phyloP scores from a whole-genome alignment of 2,888 invertebrate species.

The Hesperia comma region DNA sequence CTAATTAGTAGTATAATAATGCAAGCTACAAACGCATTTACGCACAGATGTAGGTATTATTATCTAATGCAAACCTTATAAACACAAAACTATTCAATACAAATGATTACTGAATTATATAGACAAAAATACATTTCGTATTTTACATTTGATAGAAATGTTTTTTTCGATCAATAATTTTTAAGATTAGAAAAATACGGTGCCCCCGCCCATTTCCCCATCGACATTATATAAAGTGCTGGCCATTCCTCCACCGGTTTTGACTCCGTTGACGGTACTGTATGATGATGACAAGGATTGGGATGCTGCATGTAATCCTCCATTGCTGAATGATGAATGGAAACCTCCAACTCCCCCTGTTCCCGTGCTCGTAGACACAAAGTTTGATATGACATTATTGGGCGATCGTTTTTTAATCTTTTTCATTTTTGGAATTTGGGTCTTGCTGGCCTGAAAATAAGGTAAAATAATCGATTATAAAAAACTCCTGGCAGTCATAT shows the following conservation, averaged over 20 bases:
- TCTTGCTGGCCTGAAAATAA: neutral
- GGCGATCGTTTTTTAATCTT: neutral
- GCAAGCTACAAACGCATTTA: too few species aligned
- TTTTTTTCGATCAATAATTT: neutral
- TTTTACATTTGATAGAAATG: too few species aligned
- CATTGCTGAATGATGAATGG: neutral
- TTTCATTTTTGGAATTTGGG: neutral
- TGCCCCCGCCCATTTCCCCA: conserved; percentile 11
- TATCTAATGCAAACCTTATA: too few species aligned
- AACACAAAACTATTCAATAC: too few species aligned
- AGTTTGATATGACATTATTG: neutral
- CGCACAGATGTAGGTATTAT: too few species aligned
- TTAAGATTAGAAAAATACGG: conserved; percentile 9
- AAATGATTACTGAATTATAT: too few species aligned
- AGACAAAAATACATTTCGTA: too few species aligned
- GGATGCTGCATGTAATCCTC: conserved; percentile 1
- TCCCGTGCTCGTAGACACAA: neutral
- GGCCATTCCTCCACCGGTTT: conserved; percentile 23
- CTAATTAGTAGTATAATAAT: too few species aligned
- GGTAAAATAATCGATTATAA: neutral
- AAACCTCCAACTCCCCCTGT: neutral
- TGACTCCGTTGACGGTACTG: conserved; percentile 15
- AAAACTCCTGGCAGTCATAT: neutral
- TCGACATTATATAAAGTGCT: conserved; percentile 18
- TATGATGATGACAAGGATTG: conserved; percentile 13